Conservation (phyloP, 2,888 invertebrate species). For the Drosophila aldrichi region DNA sequence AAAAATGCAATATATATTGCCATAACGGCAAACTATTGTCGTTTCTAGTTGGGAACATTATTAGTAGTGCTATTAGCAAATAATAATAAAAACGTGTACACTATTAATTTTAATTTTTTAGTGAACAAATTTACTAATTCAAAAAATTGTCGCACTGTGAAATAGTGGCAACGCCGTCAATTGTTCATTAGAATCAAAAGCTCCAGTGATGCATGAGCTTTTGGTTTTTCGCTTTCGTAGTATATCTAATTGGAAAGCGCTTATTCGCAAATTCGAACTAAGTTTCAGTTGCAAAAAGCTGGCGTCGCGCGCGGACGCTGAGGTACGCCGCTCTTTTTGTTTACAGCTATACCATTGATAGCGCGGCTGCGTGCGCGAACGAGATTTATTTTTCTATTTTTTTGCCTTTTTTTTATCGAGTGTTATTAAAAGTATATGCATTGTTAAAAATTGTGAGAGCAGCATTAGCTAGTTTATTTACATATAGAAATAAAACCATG, state of each 20-base stretch:
- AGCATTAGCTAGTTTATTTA: conserved; percentile 4
- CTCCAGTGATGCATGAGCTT: conserved; percentile 36
- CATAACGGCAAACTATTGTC: background rate
- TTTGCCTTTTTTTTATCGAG: conserved; percentile 37
- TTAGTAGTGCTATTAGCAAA: no score
- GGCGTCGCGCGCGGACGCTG: conserved; percentile 51
- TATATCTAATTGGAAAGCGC: conserved; percentile 52
- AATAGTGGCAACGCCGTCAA: conserved; percentile 25
- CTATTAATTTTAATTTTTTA: background rate
- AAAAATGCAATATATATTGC: no score
- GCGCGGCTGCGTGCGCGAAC: conserved; percentile 43
- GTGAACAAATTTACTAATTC: background rate
- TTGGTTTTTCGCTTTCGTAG: conserved; percentile 27
- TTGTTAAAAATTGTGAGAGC: conserved; percentile 9
- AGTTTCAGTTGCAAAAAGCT: conserved; percentile 65
- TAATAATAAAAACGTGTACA: background rate
- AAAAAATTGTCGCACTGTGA: background rate
- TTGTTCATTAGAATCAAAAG: conserved; percentile 25
- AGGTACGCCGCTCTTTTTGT: conserved; percentile 27
- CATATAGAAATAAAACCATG: conserved; percentile 8
- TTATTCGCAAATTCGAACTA: conserved; percentile 52
- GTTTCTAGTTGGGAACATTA: background rate
- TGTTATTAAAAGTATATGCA: conserved; percentile 20
- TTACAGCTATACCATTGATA: conserved; percentile 19
- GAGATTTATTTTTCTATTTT: conserved; percentile 26